These are phyloP conservation scores for Telmatochromis sp. DNA, from an alignment of 2,113 vertebrate species.

Conservation along the genomic window DNA sequence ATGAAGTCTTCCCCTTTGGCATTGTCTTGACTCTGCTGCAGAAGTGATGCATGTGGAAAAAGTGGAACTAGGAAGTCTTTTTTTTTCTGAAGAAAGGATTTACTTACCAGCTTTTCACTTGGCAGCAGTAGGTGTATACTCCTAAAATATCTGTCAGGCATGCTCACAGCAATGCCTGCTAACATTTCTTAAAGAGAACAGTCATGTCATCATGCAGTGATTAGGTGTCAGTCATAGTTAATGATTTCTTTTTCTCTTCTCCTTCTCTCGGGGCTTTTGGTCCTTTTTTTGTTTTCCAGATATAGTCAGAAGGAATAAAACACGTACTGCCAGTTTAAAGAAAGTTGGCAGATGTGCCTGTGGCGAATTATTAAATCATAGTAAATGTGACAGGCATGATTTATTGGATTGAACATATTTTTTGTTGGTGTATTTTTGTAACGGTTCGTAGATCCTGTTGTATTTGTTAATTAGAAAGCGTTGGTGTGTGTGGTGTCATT, in stretches of 20 bases:
- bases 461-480: neutral
- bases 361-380: conserved; percentile 24
- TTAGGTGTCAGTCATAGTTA: conserved; percentile 24
- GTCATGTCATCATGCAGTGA: neutral
- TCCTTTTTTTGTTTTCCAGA: conserved; percentile 1
- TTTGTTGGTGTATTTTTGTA: neutral
- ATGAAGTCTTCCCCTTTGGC: neutral
- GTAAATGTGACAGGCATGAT: conserved; percentile 13
- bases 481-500: neutral
- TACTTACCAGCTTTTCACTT: neutral
- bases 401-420: conserved; percentile 42
- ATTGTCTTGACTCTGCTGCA: neutral
- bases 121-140: neutral
- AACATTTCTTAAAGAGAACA: neutral
- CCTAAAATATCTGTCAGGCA: neutral
- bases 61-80: neutral
- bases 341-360: conserved; percentile 25
- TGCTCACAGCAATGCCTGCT: neutral
- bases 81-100: neutral
- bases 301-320: neutral
- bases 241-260: neutral
- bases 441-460: neutral
- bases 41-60: neutral
- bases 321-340: neutral
- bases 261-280: neutral